Percentiles rank a stretch among this genome's conserved stretches.
Evolutionary conservation across 2,888 invertebrate genomes (phyloP).

Genomic region (Epinotia nisella): DNA sequence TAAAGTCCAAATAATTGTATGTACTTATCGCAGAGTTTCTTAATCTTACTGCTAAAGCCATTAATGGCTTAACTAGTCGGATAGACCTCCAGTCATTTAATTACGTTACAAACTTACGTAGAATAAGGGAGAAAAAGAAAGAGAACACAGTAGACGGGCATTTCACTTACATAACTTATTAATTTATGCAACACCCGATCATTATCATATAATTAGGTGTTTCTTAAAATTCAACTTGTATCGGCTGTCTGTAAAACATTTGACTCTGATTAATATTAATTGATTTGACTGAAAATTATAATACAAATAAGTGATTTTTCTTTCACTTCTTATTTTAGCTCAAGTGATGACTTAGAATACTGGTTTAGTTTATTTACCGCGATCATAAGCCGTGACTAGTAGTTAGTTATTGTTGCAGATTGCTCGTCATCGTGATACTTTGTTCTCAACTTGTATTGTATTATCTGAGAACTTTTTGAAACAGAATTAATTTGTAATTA

Average conservation of each 20-base stretch:
- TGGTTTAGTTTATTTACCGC: not conserved
- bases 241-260: too few relatives aligned
- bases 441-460: slow-evolving; percentile 13
- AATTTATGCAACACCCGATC: too few relatives aligned
- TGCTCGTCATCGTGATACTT: slow-evolving; percentile 28
- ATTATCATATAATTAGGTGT: too few relatives aligned
- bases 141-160: not conserved
- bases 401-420: slow-evolving; percentile 26
- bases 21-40: too few relatives aligned
- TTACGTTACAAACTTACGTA: not conserved
- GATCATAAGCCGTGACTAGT: slow-evolving; percentile 10
- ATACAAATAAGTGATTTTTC: not conserved
- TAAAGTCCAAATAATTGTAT: too few relatives aligned
- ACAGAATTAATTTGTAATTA: slow-evolving; percentile 19
- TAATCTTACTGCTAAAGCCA: too few relatives aligned
- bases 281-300: not conserved
- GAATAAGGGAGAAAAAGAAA: not conserved
- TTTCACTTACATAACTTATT: too few relatives aligned
- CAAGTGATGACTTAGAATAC: not conserved
- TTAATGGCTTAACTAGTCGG: too few relatives aligned
- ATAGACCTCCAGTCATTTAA: too few relatives aligned
- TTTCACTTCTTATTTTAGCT: not conserved
- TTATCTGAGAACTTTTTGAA: slow-evolving; percentile 13
- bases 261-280: not conserved
- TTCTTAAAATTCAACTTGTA: too few relatives aligned